These are phyloP conservation scores for Leptinotarsa defecta DNA, from an alignment of 1,140 invertebrate species.

Conservation along the genomic window DNA sequence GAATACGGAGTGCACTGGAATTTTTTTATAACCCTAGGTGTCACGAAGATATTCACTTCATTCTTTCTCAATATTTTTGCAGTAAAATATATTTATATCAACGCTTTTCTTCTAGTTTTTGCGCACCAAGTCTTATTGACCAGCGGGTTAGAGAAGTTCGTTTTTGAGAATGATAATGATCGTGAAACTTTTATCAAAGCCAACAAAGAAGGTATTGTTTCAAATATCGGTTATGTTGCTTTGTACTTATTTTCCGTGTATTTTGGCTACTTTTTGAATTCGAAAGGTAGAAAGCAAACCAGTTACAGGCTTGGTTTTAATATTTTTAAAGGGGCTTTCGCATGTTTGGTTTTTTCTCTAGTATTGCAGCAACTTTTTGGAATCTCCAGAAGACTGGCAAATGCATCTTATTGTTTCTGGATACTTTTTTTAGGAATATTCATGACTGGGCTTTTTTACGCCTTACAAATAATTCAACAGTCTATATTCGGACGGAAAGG, in stretches of 20 bases:
- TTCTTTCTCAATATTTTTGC: conserved; percentile 61
- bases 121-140: conserved; percentile 73
- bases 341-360: conserved; percentile 60
- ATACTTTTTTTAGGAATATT: conserved; percentile 66
- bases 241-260: conserved; percentile 78
- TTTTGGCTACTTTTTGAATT: conserved; percentile 65
- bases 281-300: conserved; percentile 36
- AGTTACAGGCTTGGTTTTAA: conserved; percentile 40
- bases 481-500: conserved; percentile 43
- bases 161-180: conserved; percentile 66
- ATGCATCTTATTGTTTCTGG: conserved; percentile 77
- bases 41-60: conserved; percentile 76
- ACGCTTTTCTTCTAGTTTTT: conserved; percentile 60
- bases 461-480: conserved; percentile 61
- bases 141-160: conserved; percentile 69
- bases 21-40: conserved; percentile 90
- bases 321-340: conserved; percentile 54
- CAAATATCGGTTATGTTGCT: conserved; percentile 80
- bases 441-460: conserved; percentile 61
- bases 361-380: conserved; percentile 58
- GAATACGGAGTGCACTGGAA: conserved; percentile 98
- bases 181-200: conserved; percentile 71
- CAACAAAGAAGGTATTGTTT: conserved; percentile 89
- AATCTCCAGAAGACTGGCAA: conserved; percentile 74
- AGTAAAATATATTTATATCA: conserved; percentile 48